phyloP scores from a whole-genome alignment of 2,113 vertebrate species.

The Psittacula cyanocephala region DNA sequence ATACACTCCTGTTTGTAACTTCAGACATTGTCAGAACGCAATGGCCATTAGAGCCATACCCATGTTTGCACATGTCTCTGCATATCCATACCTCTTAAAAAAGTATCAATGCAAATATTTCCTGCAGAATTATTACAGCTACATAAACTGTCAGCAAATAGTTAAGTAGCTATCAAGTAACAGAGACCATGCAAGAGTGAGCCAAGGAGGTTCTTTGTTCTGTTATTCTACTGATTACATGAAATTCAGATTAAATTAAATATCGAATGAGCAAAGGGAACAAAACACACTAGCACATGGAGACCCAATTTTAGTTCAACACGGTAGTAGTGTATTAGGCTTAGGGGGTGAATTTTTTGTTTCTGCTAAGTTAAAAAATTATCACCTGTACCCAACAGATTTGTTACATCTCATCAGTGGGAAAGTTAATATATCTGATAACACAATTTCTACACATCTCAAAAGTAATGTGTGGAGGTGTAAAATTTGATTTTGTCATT shows the following conservation, averaged over 20 bases:
- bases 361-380: background rate
- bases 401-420: background rate
- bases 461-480: rapidly evolving
- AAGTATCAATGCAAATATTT: rapidly evolving
- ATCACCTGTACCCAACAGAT: background rate
- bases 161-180: background rate
- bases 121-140: background rate
- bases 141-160: rapidly evolving
- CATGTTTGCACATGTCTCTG: rapidly evolving
- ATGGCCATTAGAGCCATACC: background rate
- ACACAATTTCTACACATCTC: background rate
- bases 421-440: background rate
- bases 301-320: background rate
- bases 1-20: background rate
- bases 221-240: background rate
- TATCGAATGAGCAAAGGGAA: background rate
- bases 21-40: background rate
- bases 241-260: background rate
- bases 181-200: rapidly evolving
- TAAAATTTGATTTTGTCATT: background rate
- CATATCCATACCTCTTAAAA: background rate
- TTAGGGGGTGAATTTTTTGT: background rate
- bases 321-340: background rate
- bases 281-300: background rate
- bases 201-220: background rate